Percentiles rank a stretch among this genome's conserved stretches.
phyloP scores from a whole-genome alignment of 2,113 vertebrate genomes.

The Sisor rabdophorus region DNA sequence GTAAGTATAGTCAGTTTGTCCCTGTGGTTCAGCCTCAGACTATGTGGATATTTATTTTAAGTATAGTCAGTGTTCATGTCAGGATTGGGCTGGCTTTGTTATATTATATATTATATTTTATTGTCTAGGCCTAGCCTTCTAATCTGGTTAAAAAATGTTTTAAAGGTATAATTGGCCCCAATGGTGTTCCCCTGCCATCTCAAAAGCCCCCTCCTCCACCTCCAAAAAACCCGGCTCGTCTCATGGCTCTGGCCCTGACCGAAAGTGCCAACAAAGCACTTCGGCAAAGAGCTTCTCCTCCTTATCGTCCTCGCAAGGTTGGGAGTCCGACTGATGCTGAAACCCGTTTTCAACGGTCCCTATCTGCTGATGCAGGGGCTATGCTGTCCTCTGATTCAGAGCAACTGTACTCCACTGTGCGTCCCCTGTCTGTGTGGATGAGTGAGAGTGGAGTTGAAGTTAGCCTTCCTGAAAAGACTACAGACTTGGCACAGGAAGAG shows the following conservation, averaged over 20 bases:
- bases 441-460: slow-evolving; percentile 35
- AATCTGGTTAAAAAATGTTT: not conserved
- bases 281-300: slow-evolving; percentile 59
- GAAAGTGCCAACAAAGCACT: slow-evolving; percentile 75
- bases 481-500: slow-evolving; percentile 26
- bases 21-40: not conserved
- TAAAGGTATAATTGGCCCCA: slow-evolving; percentile 56
- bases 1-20: slow-evolving; percentile 47
- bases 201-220: slow-evolving; percentile 73
- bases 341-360: slow-evolving; percentile 61
- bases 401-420: slow-evolving; percentile 65
- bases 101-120: not conserved
- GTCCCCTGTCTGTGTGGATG: slow-evolving; percentile 58
- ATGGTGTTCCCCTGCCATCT: slow-evolving; percentile 56
- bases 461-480: slow-evolving; percentile 1
- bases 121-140: not conserved
- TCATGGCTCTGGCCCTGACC: slow-evolving; percentile 75
- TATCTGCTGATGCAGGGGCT: slow-evolving; percentile 67
- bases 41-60: not conserved
- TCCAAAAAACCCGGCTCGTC: slow-evolving; percentile 75
- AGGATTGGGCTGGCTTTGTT: not conserved
- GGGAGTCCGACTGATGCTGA: slow-evolving; percentile 41
- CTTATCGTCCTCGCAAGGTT: slow-evolving; percentile 56
- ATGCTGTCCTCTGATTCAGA: slow-evolving; percentile 56
- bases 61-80: not conserved